phyloP scores from a whole-genome alignment of 2,888 invertebrate genomes.

The Fragum sueziense region DNA sequence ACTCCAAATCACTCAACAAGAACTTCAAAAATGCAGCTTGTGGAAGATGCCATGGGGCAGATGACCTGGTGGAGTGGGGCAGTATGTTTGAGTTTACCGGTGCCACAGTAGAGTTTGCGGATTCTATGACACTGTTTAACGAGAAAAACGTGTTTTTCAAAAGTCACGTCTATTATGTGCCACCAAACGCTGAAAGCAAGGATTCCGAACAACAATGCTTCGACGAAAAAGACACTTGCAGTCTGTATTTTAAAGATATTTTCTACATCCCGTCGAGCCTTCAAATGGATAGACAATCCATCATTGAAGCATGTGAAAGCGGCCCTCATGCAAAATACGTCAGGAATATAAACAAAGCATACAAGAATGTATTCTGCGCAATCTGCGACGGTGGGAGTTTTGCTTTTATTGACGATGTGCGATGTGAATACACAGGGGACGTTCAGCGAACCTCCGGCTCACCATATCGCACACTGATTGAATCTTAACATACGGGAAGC shows the following conservation, averaged over 20 bases:
- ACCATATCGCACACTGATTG: background rate
- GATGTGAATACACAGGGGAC: background rate
- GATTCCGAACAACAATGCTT: background rate
- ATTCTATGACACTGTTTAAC: background rate
- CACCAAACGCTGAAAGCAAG: background rate
- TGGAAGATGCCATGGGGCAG: background rate
- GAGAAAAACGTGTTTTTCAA: background rate
- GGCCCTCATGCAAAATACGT: background rate
- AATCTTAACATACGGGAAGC: background rate
- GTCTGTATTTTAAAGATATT: background rate
- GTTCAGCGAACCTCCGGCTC: background rate
- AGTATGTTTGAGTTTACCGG: background rate
- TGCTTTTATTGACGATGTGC: background rate
- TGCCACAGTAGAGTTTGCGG: background rate
- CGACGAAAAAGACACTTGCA: background rate
- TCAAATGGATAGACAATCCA: background rate
- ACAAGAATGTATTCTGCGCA: conserved; percentile 3
- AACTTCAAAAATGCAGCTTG: background rate
- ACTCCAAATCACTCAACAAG: background rate
- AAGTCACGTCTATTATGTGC: background rate
- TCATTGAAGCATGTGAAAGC: background rate
- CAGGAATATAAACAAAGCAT: background rate
- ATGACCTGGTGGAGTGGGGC: background rate
- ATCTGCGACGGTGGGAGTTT: background rate
- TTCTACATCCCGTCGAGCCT: background rate